phyloP scores from a whole-genome alignment of 2,113 vertebrate genomes.

The Capreolus pygargus region DNA sequence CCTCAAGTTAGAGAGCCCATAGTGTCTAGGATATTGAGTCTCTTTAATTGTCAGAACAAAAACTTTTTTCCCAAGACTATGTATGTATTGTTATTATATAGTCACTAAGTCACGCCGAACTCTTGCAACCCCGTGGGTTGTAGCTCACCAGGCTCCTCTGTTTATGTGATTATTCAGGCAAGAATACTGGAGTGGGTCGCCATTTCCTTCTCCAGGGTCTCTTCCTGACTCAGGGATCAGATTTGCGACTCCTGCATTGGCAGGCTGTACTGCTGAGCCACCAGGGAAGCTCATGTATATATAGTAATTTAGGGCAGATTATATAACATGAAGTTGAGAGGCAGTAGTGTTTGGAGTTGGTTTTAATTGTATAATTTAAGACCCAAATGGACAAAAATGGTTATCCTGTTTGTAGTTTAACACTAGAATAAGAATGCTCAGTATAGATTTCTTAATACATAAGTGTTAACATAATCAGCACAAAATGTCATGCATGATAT shows the following conservation, averaged over 20 bases:
- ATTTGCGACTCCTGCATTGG: not conserved
- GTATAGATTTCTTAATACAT: not conserved
- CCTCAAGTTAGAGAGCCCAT: not conserved
- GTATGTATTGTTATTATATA: not conserved
- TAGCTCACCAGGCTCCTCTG: not conserved
- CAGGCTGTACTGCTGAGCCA: not conserved
- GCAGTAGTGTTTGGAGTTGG: not conserved
- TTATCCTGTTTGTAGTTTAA: not conserved
- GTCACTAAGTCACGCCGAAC: not conserved
- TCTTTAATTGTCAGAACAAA: not conserved
- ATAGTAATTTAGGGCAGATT: not conserved
- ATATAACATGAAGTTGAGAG: not conserved
- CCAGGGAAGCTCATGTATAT: not conserved
- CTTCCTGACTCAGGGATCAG: not conserved
- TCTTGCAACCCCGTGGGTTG: not conserved
- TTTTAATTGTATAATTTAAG: conserved; percentile 29
- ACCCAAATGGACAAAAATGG: not conserved
- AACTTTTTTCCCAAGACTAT: not conserved
- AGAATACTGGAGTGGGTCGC: not conserved
- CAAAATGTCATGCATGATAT: not conserved
- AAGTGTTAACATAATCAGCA: not conserved
- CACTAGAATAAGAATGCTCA: not conserved
- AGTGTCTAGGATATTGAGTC: not conserved
- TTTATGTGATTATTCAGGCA: not conserved
- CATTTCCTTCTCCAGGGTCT: not conserved